These are phyloP conservation scores for Harlomillsia oculata DNA, from an alignment of 1,140 invertebrate genomes.

Conservation along the genomic window DNA sequence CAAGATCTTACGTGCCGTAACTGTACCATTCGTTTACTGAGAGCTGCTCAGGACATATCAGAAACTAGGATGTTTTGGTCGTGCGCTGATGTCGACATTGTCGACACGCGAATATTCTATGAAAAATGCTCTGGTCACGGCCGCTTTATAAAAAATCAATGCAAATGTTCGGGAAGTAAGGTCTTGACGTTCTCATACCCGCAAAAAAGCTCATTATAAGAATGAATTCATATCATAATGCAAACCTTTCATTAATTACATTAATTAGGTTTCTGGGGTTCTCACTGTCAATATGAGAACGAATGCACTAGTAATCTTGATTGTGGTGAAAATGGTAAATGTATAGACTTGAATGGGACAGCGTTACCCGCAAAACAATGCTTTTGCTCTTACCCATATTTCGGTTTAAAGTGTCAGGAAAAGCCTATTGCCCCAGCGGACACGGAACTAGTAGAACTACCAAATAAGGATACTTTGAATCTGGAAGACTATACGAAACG, in stretches of 20 bases:
- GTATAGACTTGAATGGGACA: conserved; percentile 65
- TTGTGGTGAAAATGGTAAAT: conserved; percentile 74
- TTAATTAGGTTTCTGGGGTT: conserved; percentile 48
- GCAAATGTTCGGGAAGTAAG: too few species aligned
- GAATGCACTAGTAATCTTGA: conserved; percentile 71
- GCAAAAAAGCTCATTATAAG: too few species aligned
- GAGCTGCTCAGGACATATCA: too few species aligned
- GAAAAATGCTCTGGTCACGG: conserved; percentile 75
- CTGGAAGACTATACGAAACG: neutral
- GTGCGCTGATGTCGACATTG: conserved; percentile 87
- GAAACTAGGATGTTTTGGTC: conserved; percentile 77
- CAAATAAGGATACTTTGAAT: conserved; percentile 1
- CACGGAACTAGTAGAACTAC: neutral
- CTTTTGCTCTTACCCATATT: conserved; percentile 79
- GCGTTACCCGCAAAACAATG: conserved; percentile 71
- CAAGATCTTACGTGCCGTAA: too few species aligned
- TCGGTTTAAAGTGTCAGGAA: conserved; percentile 39
- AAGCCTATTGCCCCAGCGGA: too few species aligned
- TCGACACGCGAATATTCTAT: conserved; percentile 54
- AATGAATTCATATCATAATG: too few species aligned
- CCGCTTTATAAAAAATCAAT: conserved; percentile 51
- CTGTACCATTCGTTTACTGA: too few species aligned
- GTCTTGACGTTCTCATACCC: too few species aligned
- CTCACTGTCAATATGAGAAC: conserved; percentile 69
- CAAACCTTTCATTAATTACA: too few species aligned